Conservation (phyloP, 2,888 invertebrate species). For the Melangyna quadrimaculata region DNA sequence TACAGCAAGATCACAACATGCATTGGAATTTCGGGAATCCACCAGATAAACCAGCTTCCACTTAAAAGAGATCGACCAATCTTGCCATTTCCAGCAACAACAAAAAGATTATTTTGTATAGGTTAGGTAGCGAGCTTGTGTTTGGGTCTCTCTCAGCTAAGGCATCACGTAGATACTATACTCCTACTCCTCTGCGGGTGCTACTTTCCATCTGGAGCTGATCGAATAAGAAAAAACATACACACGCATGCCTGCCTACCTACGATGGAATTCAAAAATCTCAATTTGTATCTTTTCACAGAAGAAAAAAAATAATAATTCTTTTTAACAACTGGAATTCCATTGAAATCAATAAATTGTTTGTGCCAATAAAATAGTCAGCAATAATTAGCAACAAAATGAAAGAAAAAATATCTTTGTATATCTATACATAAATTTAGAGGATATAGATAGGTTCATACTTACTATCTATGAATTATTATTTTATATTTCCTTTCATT, state of each 20-base stretch:
- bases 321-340: conserved; percentile 46
- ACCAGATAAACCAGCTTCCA: conserved; percentile 66
- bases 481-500: conserved; percentile 65
- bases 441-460: background rate
- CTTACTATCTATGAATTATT: conserved; percentile 30
- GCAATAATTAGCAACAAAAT: conserved; percentile 27
- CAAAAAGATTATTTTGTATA: conserved; percentile 51
- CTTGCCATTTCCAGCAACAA: conserved; percentile 29
- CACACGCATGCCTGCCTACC: too few relatives aligned
- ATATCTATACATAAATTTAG: conserved; percentile 36
- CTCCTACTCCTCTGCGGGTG: conserved; percentile 46
- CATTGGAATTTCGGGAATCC: conserved; percentile 67
- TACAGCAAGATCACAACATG: conserved; percentile 65
- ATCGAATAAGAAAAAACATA: conserved; percentile 52
- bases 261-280: conserved; percentile 9
- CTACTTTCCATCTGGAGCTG: conserved; percentile 67
- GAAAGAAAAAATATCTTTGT: background rate
- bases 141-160: conserved; percentile 33
- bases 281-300: conserved; percentile 45
- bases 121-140: conserved; percentile 29
- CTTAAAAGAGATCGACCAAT: conserved; percentile 52
- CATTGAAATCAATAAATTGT: conserved; percentile 52
- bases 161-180: background rate
- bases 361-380: conserved; percentile 43
- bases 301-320: conserved; percentile 10